Conservation (phyloP, 2,113 vertebrate species). For the Platanista minor region DNA sequence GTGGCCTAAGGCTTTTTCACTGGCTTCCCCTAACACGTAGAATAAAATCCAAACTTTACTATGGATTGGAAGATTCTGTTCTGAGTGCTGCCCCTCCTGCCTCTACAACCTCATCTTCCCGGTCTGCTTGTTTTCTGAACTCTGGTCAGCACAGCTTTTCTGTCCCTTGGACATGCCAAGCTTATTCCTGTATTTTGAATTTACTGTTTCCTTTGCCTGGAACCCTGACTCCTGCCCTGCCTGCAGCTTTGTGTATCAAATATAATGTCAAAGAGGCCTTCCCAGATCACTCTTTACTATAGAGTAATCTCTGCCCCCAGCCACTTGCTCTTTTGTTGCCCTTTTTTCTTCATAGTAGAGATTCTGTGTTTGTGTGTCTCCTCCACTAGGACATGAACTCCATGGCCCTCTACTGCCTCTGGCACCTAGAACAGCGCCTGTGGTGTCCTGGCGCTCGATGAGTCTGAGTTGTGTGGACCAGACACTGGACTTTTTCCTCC, state of each 20-base stretch:
- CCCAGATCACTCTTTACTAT: not conserved
- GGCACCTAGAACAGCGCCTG: not conserved
- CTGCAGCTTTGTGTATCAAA: not conserved
- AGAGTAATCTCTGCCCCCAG: not conserved
- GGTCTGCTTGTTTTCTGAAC: not conserved
- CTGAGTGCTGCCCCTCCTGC: not conserved
- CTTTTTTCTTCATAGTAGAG: not conserved
- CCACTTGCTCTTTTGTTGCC: no score
- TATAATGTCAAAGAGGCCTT: not conserved
- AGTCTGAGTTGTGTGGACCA: not conserved
- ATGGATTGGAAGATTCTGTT: not conserved
- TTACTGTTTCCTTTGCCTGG: not conserved
- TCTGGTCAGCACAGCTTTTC: not conserved
- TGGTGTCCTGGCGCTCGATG: accelerated
- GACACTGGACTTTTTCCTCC: not conserved
- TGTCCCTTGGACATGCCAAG: not conserved
- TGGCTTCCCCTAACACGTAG: not conserved
- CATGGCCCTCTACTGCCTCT: accelerated
- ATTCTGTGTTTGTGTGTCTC: not conserved
- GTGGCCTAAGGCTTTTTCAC: not conserved
- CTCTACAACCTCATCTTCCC: not conserved
- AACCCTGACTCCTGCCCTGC: not conserved
- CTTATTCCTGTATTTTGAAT: not conserved
- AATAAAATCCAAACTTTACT: not conserved
- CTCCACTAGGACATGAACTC: not conserved